Base-by-base conservation (phyloP, 2,113 vertebrate species). In the Arvicanthis niloticus region DNA sequence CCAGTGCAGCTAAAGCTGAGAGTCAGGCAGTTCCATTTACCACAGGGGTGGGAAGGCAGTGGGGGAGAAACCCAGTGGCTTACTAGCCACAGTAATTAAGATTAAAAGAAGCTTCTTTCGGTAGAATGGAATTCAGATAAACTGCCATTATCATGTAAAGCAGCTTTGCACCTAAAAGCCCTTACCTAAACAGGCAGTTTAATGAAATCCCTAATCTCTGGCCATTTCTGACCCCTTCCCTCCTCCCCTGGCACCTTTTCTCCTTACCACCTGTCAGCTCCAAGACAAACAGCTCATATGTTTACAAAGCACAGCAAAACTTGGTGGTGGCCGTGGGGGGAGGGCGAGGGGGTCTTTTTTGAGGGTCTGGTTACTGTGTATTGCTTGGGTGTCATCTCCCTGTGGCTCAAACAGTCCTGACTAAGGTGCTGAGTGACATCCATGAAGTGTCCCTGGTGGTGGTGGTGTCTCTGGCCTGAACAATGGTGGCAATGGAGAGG, bases 91-190 rank as follows among this genome's bases (percentile, higher is more conserved):
- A 62, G 92, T 96, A 96, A 98, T 97, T 97, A 97, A 95, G 93
- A 90, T 75, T 93, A 88, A 95, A 95, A 82, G 90, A 88, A 90
- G 84, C 86, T 96, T 96, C 89, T 90, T 93, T 88, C 88, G 51
- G 78, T n/a, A 91, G 95, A 96, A 95, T 84, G 93, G 93, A 98
- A 96, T 94, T 97, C 89, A 76, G 94, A 97, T 98, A 98, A 98
- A 97, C 96, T 97, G 62, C 93, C 65, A 97, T 97, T 98, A 91
- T 95, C 88, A 96, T 96, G 97, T 94, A 96, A 97, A 97, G 91
- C 92, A 91, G 94, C 88, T 97, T 98, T 97, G 96, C 92, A 94
- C 96, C 97, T 97, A 89, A 97, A 97, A 97, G 89, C 90, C 58
- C 91, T 96, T 93, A 97, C 34, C 85, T 91, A 98, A 97, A 97